Conservation (phyloP, 2,797 vertebrate genomes). For the Eospalax fontanierii region DNA sequence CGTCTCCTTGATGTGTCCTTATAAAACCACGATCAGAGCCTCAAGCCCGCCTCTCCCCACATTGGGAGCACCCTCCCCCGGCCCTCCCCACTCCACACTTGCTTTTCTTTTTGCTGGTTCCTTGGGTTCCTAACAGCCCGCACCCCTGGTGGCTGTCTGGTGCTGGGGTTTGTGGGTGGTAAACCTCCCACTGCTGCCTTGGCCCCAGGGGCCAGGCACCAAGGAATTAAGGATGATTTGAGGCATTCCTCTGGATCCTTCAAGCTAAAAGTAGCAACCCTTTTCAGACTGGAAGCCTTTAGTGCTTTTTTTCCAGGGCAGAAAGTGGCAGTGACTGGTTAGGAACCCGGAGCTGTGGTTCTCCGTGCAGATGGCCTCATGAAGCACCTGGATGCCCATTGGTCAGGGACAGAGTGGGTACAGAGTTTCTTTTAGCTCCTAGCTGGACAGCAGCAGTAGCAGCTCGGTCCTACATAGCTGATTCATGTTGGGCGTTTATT, state of each 20-base stretch:
- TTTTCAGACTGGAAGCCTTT: too few species aligned
- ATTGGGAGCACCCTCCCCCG: background rate
- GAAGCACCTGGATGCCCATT: background rate
- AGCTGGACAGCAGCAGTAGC: background rate
- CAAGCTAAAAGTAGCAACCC: background rate
- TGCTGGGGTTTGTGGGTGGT: constrained; percentile 26
- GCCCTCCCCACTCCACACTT: rapidly evolving
- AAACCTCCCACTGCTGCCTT: background rate
- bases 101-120: background rate
- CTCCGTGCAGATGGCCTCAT: background rate
- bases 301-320: background rate
- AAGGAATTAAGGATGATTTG: background rate
- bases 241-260: background rate
- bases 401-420: rapidly evolving
- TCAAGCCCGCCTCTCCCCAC: too few species aligned
- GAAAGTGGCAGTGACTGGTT: background rate
- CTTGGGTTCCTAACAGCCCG: background rate
- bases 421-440: background rate
- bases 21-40: background rate
- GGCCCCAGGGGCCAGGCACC: background rate
- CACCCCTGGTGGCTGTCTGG: background rate
- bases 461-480: rapidly evolving
- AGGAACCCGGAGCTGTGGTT: background rate
- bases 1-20: background rate
- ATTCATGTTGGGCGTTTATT: too few species aligned